A percentile compares a stretch with the other conserved stretches of the same genome.
phyloP scores from a whole-genome alignment of 2,113 vertebrate genomes.

The Oreochromis tanganicae region DNA sequence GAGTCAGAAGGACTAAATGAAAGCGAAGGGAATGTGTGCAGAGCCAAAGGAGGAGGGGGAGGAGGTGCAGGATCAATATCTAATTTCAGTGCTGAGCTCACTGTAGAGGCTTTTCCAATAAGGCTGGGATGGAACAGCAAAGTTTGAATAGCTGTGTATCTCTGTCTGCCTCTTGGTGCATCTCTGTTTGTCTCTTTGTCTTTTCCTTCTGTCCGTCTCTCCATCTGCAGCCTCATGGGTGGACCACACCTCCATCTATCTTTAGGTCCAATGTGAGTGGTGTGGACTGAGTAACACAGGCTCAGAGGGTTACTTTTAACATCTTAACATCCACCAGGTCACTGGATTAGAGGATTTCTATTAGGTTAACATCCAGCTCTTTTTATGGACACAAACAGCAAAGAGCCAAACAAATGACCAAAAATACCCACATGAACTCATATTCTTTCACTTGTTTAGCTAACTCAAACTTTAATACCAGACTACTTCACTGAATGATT shows the following conservation, averaged over 20 bases:
- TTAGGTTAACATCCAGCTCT: background rate
- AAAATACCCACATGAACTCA: background rate
- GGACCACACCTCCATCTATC: background rate
- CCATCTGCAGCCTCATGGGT: background rate
- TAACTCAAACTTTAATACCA: background rate
- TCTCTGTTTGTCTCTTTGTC: conserved; percentile 22
- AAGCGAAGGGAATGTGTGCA: conserved; percentile 38
- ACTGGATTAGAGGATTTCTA: background rate
- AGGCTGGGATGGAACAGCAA: conserved; percentile 63
- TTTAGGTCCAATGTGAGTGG: background rate
- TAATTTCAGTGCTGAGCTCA: conserved; percentile 75
- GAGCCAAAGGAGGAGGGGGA: conserved; percentile 38
- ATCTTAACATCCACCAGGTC: background rate
- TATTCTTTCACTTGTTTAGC: background rate
- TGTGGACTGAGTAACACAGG: background rate
- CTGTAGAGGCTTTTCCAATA: conserved; percentile 73
- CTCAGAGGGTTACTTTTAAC: background rate
- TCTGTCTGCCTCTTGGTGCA: conserved; percentile 23
- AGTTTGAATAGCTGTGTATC: conserved; percentile 66
- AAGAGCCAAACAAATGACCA: background rate
- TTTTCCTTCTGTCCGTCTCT: background rate
- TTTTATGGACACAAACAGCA: background rate
- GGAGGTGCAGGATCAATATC: conserved; percentile 70
- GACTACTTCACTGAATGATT: background rate
- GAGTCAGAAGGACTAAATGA: conserved; percentile 25